Base-by-base conservation (phyloP, 2,797 vertebrate species). In the Schizopygopsis pylzovi region DNA sequence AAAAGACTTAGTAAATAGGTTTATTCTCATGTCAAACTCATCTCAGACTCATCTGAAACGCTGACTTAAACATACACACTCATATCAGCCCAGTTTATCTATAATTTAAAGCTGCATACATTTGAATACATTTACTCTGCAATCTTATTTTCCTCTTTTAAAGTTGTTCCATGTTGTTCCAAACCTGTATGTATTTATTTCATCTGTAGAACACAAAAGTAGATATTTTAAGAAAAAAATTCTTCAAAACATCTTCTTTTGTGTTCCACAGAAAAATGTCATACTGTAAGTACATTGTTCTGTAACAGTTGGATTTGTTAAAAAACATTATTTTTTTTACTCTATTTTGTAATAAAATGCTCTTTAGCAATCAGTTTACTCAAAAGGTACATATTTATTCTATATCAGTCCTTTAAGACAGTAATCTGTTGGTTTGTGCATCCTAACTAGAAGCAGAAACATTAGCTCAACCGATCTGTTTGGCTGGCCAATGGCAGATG, bases 1-100 rank as follows among this genome's bases (percentile, higher is more conserved):
- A 11, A 78, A 56, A 71, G 39, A 47, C 68, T 45, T 63, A 16
- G 39, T 47, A 83, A 84, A 71, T 59, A 71, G 43, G n/a, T 56
- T 16, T 78, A 59, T 45, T 70, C 2, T 85, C 22, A 33, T 33
- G 2, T 33, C 33, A 33, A 22, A 56, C 47, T 56, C 22, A 33
- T 33, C 33, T 33, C 33, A 33, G 37, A 56, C 47, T 56, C 80
- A 56, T 71, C n/a, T 82, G 47, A 56, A 71, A 63, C 28, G 22
- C 56, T n/a, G 71, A 49, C 56, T 72, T 73, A 18, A 72, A 65
- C 41, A 61, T 52, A 39, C 43, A 7, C 71, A 41, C 41, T 49
- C 41, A 6, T 45, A 37, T 83, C 41, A 82, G 28, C 7, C 63
- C 63, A 54, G 33, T 52, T 52, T 49, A 37, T 39, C 20, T 10